Evolutionary conservation across 2,113 vertebrate species (phyloP).

Genomic region (Hepsetus odoe): DNA sequence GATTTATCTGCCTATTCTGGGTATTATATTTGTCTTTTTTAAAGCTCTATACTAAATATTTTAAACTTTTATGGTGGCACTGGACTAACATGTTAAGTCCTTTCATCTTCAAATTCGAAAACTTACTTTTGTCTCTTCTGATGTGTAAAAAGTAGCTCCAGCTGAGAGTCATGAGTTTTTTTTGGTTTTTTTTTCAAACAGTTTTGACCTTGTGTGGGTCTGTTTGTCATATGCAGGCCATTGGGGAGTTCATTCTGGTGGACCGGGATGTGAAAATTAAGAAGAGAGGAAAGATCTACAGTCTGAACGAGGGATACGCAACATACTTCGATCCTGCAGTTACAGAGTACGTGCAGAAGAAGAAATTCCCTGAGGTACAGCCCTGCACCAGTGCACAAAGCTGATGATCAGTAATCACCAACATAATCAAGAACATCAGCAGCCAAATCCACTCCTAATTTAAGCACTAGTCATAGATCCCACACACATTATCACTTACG

Average conservation of each 20-base stretch:
- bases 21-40: no score
- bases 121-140: no score
- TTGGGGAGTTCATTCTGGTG: constrained; percentile 95
- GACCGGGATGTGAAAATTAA: constrained; percentile 93
- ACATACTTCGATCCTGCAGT: constrained; percentile 89
- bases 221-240: constrained; percentile 74
- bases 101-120: no score
- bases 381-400: neutral
- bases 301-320: constrained; percentile 96
- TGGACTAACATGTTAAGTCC: no score
- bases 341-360: constrained; percentile 90
- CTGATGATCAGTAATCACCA: neutral
- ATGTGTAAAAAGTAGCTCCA: no score
- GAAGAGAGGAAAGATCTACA: constrained; percentile 95
- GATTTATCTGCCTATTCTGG: no score
- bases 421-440: no score
- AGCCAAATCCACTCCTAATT: no score
- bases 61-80: no score
- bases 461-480: no score
- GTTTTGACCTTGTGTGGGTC: neutral
- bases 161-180: neutral
- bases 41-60: no score
- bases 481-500: neutral
- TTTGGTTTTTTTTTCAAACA: neutral
- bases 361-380: constrained; percentile 90